A percentile compares a stretch with the other conserved stretches of the same genome.
These are phyloP conservation scores for Choristoneura fumiferana DNA, from an alignment of 1,140 invertebrate genomes.

Conservation along the genomic window DNA sequence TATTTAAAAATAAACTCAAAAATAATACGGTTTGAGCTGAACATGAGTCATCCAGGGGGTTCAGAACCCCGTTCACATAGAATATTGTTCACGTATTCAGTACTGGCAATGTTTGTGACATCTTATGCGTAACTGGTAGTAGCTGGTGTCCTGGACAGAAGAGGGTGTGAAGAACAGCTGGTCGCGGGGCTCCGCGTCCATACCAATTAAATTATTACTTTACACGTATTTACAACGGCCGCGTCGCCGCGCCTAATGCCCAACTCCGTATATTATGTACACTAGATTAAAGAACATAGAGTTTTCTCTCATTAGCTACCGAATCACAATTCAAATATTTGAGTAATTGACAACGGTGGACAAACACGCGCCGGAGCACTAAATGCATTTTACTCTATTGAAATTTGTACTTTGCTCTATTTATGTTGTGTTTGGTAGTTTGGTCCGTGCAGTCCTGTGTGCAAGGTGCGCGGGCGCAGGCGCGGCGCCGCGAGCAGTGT, in stretches of 20 bases:
- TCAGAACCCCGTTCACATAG: slow-evolving; percentile 62
- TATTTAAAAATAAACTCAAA: slow-evolving; percentile 55
- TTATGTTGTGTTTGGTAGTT: slow-evolving; percentile 70
- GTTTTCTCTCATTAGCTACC: slow-evolving; percentile 77
- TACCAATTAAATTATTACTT: slow-evolving; percentile 69
- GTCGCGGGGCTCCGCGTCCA: slow-evolving; percentile 32
- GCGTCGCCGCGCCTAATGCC: slow-evolving; percentile 70
- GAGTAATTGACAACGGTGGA: slow-evolving; percentile 78
- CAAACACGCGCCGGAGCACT: slow-evolving; percentile 73
- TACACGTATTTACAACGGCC: slow-evolving; percentile 75
- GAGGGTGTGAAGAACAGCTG: slow-evolving; percentile 54
- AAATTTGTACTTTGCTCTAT: slow-evolving; percentile 77
- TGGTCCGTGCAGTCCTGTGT: slow-evolving; percentile 72
- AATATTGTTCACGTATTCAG: slow-evolving; percentile 40
- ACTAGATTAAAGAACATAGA: slow-evolving; percentile 75
- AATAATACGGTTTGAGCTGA: slow-evolving; percentile 57
- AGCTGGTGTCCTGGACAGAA: slow-evolving; percentile 69
- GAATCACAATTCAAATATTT: slow-evolving; percentile 77
- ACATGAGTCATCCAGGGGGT: slow-evolving; percentile 52
- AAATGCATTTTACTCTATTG: slow-evolving; percentile 68
- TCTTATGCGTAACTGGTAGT: slow-evolving; percentile 62
- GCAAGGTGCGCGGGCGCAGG: too few species aligned
- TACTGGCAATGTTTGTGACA: slow-evolving; percentile 72
- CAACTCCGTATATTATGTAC: slow-evolving; percentile 76
- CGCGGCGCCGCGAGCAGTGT: slow-evolving; percentile 26